Evolutionary conservation across 2,113 vertebrate genomes (phyloP).

Genomic region (Carassius auratus): DNA sequence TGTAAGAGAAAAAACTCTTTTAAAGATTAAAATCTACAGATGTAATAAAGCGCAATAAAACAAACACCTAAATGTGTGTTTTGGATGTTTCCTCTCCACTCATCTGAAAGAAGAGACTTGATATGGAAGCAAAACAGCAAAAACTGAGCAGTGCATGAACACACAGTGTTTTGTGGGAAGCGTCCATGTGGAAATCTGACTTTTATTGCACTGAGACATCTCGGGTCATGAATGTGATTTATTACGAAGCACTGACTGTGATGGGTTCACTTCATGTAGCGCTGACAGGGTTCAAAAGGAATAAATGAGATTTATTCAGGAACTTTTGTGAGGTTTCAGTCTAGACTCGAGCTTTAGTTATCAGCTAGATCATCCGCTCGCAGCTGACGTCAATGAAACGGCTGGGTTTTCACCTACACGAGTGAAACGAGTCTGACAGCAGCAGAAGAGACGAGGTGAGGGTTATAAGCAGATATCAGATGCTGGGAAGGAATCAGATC

Average conservation of each 20-base stretch:
- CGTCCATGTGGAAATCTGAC: not conserved
- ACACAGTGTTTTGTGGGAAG: no score
- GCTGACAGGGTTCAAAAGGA: not conserved
- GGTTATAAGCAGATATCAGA: not conserved
- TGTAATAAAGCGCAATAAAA: no score
- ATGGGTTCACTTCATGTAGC: not conserved
- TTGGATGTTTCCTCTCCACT: no score
- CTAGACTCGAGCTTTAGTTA: not conserved
- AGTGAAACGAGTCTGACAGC: not conserved
- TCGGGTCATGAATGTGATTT: not conserved
- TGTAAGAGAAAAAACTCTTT: not conserved
- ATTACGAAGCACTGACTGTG: not conserved
- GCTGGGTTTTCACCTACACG: not conserved
- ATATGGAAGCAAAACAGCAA: no score
- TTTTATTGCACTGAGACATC: not conserved
- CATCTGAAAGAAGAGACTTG: no score
- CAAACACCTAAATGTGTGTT: no score
- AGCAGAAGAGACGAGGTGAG: not conserved
- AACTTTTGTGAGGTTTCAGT: not conserved
- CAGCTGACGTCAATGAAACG: not conserved
- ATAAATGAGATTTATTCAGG: not conserved
- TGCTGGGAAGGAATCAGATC: not conserved
- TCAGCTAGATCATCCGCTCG: not conserved
- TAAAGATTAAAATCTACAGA: not conserved
- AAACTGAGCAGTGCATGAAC: not conserved